Evolutionary conservation across 2,797 vertebrate genomes (phyloP).

Genomic region (Hephaestus fuliginosus): DNA sequence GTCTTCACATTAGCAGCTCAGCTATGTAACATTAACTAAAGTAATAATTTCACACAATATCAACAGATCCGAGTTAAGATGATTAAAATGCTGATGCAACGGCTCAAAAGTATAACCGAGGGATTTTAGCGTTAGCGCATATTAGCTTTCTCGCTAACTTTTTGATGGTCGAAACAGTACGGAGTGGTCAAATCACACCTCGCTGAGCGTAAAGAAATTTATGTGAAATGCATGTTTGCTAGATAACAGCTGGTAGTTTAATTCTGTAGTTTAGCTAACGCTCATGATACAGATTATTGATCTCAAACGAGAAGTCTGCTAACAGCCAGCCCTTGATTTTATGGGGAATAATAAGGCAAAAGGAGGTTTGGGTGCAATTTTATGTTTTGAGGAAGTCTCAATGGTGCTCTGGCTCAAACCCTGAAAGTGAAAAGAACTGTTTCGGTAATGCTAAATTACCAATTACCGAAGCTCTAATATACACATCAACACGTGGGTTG

Average conservation of each 20-base stretch:
- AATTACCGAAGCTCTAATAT: neutral
- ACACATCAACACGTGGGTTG: neutral
- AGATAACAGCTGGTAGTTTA: accelerated
- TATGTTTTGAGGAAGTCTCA: too few species aligned
- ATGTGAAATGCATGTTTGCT: too few species aligned
- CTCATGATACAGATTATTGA: neutral
- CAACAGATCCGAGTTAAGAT: neutral
- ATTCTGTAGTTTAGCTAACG: neutral
- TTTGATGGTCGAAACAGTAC: too few species aligned
- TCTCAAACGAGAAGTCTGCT: neutral
- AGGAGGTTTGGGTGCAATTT: neutral
- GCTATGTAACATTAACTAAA: neutral
- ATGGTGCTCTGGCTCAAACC: neutral
- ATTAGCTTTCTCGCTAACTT: neutral
- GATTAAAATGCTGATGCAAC: neutral
- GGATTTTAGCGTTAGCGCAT: neutral
- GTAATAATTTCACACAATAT: neutral
- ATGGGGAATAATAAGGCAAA: neutral
- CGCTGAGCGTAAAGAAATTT: too few species aligned
- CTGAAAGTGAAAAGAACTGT: neutral
- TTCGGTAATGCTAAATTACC: neutral
- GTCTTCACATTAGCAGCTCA: neutral
- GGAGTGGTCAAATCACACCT: too few species aligned
- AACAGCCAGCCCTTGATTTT: neutral
- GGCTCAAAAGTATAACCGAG: neutral